Percentiles rank a stretch among this genome's conserved stretches.
These are phyloP conservation scores for Pantala flavescens DNA, from an alignment of 1,140 invertebrate species.

Conservation along the genomic window DNA sequence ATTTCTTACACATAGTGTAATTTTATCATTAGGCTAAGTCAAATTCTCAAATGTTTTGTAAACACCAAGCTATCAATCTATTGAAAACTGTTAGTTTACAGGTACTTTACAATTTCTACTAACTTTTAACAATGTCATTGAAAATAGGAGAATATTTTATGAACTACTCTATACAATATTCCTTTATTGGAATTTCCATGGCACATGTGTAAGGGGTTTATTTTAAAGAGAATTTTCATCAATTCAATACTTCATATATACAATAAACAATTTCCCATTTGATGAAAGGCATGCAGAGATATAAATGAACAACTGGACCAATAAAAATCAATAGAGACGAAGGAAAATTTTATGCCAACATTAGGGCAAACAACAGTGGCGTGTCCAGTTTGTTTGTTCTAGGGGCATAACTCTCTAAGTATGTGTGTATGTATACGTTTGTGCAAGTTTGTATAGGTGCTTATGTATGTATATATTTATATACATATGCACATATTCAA, in stretches of 20 bases:
- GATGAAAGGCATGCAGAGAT: too few species aligned
- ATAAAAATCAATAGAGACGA: background rate
- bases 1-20: slow-evolving; percentile 10
- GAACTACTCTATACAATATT: background rate
- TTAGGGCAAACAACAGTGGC: too few species aligned
- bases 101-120: slow-evolving; percentile 7
- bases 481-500: too few species aligned
- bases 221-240: background rate
- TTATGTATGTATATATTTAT: too few species aligned
- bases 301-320: background rate
- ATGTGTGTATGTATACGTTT: too few species aligned
- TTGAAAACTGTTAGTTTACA: background rate
- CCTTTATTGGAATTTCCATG: background rate
- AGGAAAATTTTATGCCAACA: too few species aligned
- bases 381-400: too few species aligned
- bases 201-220: background rate
- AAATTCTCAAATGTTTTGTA: background rate
- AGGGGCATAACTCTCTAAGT: too few species aligned
- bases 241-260: background rate
- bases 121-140: slow-evolving; percentile 3
- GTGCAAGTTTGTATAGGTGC: too few species aligned
- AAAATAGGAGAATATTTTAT: slow-evolving; percentile 1
- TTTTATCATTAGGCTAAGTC: background rate
- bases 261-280: too few species aligned
- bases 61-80: slow-evolving; percentile 1